A percentile compares a stretch with the other conserved stretches of the same genome.
Evolutionary conservation across 2,113 vertebrate species (phyloP).

Genomic region (Chaenocephalus aceratus): DNA sequence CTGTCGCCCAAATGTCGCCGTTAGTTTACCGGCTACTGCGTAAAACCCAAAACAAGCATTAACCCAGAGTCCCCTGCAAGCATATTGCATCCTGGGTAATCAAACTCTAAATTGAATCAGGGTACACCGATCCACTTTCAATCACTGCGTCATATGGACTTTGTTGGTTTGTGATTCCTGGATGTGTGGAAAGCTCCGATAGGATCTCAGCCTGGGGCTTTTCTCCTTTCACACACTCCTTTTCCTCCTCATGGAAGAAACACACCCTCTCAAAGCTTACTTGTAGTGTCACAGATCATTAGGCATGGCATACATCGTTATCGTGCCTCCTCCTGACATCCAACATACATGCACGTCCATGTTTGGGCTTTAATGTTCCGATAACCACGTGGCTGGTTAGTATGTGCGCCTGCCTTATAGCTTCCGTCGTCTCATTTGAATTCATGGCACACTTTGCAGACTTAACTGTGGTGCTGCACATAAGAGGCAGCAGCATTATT

Average conservation of each 20-base stretch:
- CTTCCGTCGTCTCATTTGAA: constrained; percentile 50
- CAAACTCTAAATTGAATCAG: constrained; percentile 43
- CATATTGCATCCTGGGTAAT: constrained; percentile 29
- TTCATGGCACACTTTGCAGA: constrained; percentile 46
- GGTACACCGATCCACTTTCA: constrained; percentile 38
- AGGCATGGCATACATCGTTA: constrained; percentile 27
- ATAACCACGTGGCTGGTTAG: constrained; percentile 29
- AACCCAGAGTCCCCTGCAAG: background rate
- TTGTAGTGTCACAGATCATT: constrained; percentile 22
- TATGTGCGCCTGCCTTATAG: constrained; percentile 31
- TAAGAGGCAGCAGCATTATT: constrained; percentile 36
- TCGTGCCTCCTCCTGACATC: constrained; percentile 28
- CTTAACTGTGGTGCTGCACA: constrained; percentile 23
- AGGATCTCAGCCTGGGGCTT: constrained; percentile 61
- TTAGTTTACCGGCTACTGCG: background rate
- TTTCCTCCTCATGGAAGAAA: constrained; percentile 1
- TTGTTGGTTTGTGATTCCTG: constrained; percentile 70
- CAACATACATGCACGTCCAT: constrained; percentile 14
- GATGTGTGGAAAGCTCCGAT: constrained; percentile 63
- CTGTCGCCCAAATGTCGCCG: background rate
- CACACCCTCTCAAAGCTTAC: background rate
- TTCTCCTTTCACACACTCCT: constrained; percentile 32
- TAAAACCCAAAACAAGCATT: constrained; percentile 1
- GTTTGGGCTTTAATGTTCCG: constrained; percentile 56
- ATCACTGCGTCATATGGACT: constrained; percentile 48